Base-by-base conservation (phyloP, 1,140 invertebrate genomes). In the Acromyrmex charruanus region DNA sequence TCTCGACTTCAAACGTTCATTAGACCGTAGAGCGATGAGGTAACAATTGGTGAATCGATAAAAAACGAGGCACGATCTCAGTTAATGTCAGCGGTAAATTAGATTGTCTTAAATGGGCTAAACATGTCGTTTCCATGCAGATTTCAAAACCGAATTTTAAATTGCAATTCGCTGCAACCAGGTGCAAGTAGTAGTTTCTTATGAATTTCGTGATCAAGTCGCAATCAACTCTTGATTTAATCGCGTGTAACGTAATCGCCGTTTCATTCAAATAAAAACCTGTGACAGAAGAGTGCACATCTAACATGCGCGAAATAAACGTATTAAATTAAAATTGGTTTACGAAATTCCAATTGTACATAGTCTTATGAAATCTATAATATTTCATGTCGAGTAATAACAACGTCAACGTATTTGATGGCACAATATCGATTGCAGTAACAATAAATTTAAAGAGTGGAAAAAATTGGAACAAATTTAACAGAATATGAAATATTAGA, bases 101-200 rank as follows among this genome's bases (percentile, higher is more conserved):
- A 75, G 53, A 86, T 51, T 69, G 59, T 61, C 49, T 59, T 53
- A 89, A 86, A 58, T 63, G 25, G 69, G 39, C 25, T 74, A 75
- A 84, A 44, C 71, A 55, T 61, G 68, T 75, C 69, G 39, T 61
- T 84, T 75, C 6, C 55, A 84, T 75, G 80, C 80, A 59, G 55
- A 75, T 84, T 84, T 84, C 80, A 75, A 84, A 84, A 84, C 18
- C 69, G 69, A 84, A 74, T 81, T 69, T 81, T 55, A 61, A 74
- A 51, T 84, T n/a, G 14, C 79, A 18, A 25, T 14, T 59, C 39
- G 35, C 39, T 25, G 69, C 39, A 74, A 72, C 39, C 59, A 79
- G 63, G 59, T 79, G 77, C 80, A 82, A 82, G 44, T 44, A 18
- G n/a, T 25, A 39, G 68, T 35, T 31, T 6, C 6, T 39, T 39